Percentiles rank a stretch among this genome's conserved stretches.
Evolutionary conservation across 2,113 vertebrate species (phyloP).

Genomic region (Colinus virginianus): DNA sequence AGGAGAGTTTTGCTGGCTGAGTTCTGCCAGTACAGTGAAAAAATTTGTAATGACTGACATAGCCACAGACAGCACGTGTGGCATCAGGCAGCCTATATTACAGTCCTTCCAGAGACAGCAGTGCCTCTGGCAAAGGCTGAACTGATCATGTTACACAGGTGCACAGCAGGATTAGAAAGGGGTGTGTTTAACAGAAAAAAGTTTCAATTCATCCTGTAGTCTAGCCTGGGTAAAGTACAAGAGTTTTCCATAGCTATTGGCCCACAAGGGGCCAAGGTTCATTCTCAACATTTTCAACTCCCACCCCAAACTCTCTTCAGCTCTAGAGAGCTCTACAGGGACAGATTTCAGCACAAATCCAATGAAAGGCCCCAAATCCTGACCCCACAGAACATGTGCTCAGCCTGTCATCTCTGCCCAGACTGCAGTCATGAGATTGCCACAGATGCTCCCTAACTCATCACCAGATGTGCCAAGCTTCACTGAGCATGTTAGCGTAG

Average conservation of each 20-base stretch:
- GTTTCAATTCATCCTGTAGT: not conserved
- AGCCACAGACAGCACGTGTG: rapidly evolving
- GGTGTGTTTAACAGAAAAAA: not conserved
- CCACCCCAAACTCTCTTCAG: not conserved
- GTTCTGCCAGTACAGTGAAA: not conserved
- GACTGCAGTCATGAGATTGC: not conserved
- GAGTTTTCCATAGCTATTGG: not conserved
- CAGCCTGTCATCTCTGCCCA: not conserved
- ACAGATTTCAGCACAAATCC: not conserved
- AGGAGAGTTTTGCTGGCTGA: not conserved
- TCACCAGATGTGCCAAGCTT: not conserved
- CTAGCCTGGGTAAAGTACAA: not conserved
- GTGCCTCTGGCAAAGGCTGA: not conserved
- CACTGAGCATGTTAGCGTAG: not conserved
- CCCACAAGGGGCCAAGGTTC: not conserved
- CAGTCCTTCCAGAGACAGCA: not conserved
- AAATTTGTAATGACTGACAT: rapidly evolving
- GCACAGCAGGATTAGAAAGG: not conserved
- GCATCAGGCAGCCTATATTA: not conserved
- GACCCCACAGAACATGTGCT: not conserved
- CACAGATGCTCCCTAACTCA: rapidly evolving
- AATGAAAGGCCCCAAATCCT: not conserved
- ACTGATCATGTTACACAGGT: not conserved
- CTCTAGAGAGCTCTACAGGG: not conserved
- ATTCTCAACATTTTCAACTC: not conserved